Evolutionary conservation across 1,140 invertebrate genomes (phyloP), one percentile per base, ranked within the genome.

Genomic region (Sminthurides bifidus): DNA sequence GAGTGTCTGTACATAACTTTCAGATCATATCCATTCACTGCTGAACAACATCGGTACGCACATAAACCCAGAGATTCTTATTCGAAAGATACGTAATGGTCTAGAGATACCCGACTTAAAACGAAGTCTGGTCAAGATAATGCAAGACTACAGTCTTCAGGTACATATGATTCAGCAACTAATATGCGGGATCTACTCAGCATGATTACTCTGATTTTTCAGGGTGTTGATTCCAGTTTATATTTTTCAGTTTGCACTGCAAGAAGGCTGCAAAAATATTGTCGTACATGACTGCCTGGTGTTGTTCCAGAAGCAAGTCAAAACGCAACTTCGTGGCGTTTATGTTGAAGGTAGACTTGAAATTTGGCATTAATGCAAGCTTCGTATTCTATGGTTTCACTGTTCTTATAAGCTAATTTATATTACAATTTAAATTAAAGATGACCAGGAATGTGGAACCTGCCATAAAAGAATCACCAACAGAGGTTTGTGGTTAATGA

Each of bases 101-200:
- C 82, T 89, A 69, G 76, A 86, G 70, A 93, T 98, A 64, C 87
- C 87, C 44, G 87, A 89, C 15, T 71, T 98, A 1, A 83, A 92
- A 61, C 82, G 90, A 66, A 87, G 91, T 3, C 73, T 98, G 3
- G 85, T 92, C 0, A 94, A 94, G 74, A 92, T 98, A 79, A 80
- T 98, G 70, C 84, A 86, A 67, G 92, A 97, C 70, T 96, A 93
- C 68, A 91, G 89, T 70, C 73, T 96, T 31, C 92, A 95, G 75
- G 80, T 83, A 69, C 63, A n/a, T 24, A 8, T 10, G 8, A 17
- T 51, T 53, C 4, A 44, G 0, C 12, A 37, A 12, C 23, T 5
- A 30, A 55, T 43, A 45, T 46, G 15, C 17, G 8, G 10, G 12
- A 21, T 49, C 10, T 24, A 49, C 23, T 41, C 19, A 8, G 19